phyloP scores from a whole-genome alignment of 2,113 vertebrate genomes.

The Neotoma lepida region DNA sequence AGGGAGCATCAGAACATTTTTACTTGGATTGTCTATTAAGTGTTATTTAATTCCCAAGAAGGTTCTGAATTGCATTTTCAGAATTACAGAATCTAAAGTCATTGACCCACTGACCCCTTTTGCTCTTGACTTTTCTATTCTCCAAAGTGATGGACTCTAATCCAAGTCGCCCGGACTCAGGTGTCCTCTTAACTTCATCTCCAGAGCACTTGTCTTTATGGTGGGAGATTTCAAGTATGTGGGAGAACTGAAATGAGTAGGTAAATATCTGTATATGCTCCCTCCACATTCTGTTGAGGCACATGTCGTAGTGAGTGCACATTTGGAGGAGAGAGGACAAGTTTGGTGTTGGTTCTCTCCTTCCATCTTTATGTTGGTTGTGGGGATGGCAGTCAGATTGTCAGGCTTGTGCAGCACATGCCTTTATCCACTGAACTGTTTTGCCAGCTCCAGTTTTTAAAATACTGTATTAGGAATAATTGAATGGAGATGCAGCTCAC shows the following conservation, averaged over 20 bases:
- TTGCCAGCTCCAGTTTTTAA: not conserved
- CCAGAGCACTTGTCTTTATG: not conserved
- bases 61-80: not conserved
- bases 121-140: not conserved
- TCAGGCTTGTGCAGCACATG: not conserved
- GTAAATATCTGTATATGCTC: not conserved
- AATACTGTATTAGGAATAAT: not conserved
- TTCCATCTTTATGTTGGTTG: not conserved
- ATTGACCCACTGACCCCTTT: not conserved
- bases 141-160: not conserved
- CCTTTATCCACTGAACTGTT: not conserved
- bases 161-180: not conserved
- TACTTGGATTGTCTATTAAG: not conserved
- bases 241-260: not conserved
- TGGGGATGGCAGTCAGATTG: not conserved
- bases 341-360: not conserved
- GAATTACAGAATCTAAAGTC: constrained; percentile 18
- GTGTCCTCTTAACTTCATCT: not conserved
- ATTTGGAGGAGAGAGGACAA: not conserved
- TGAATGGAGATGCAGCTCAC: not conserved
- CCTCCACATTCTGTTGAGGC: not conserved
- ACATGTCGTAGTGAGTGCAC: not conserved
- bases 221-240: not conserved
- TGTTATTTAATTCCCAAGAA: not conserved
- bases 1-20: not conserved